Percentiles rank a stretch among this genome's conserved stretches.
Evolutionary conservation across 2,113 vertebrate genomes (phyloP).

Genomic region (Chinchilla lanigera): DNA sequence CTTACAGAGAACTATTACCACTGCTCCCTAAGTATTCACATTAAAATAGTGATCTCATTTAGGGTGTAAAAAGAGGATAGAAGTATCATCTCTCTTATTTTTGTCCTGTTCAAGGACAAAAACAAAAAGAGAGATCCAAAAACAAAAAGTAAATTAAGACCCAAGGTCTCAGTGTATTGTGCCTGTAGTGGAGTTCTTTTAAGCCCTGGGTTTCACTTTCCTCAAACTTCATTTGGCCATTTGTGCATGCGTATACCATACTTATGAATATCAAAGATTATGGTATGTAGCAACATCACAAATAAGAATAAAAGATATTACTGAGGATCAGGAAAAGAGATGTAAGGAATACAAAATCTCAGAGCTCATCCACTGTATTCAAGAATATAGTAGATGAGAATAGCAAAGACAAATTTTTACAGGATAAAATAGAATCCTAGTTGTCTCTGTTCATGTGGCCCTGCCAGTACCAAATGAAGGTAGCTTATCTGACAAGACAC

Average conservation of each 20-base stretch:
- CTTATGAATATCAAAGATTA: not conserved
- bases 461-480: not conserved
- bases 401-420: not conserved
- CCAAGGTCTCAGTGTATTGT: not conserved
- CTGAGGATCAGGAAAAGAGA: not conserved
- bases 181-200: not conserved
- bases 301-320: conserved; percentile 11
- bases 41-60: not conserved
- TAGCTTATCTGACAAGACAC: not conserved
- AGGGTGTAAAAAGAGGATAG: not conserved
- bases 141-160: not conserved
- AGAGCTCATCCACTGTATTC: not conserved
- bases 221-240: conserved; percentile 24
- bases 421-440: not conserved
- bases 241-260: not conserved
- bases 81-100: not conserved
- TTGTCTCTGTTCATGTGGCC: not conserved
- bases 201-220: not conserved
- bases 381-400: not conserved
- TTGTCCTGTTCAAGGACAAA: not conserved
- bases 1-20: not conserved
- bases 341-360: not conserved
- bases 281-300: not conserved
- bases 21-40: not conserved
- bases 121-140: too few relatives aligned